A percentile compares a stretch with the other conserved stretches of the same genome.
These are phyloP conservation scores for Sarcophilus harrisii DNA, from an alignment of 2,797 vertebrate genomes.

Conservation along the genomic window DNA sequence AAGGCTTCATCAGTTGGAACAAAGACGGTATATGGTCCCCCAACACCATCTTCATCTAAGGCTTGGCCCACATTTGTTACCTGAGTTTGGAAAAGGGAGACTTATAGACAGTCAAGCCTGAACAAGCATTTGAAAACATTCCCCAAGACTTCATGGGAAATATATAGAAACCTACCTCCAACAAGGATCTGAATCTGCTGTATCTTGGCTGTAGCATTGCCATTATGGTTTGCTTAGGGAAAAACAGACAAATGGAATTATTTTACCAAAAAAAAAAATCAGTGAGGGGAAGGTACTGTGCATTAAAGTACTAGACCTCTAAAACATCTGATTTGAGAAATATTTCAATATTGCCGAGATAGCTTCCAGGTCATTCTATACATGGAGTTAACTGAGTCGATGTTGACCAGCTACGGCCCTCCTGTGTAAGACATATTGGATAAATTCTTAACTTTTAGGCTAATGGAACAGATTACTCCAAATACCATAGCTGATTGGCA, in stretches of 20 bases:
- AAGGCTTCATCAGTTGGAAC: slow-evolving; percentile 90
- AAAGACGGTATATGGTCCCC: slow-evolving; percentile 90
- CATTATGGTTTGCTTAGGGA: slow-evolving; percentile 90
- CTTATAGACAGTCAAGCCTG: background rate
- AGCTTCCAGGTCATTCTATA: background rate
- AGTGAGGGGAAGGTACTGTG: background rate
- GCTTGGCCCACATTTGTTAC: slow-evolving; percentile 83
- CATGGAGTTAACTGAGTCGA: slow-evolving; percentile 13
- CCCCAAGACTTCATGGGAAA: slow-evolving; percentile 12
- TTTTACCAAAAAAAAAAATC: slow-evolving; percentile 43
- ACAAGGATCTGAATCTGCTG: slow-evolving; percentile 87
- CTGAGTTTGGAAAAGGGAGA: slow-evolving; percentile 83
- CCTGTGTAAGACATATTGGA: background rate
- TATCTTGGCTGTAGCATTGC: slow-evolving; percentile 90
- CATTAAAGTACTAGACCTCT: background rate
- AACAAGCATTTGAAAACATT: slow-evolving; percentile 30
- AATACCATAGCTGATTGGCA: background rate
- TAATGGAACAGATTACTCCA: background rate
- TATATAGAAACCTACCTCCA: slow-evolving; percentile 87
- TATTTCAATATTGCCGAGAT: background rate
- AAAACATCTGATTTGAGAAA: background rate
- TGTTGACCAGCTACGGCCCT: background rate
- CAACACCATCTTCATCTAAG: slow-evolving; percentile 83
- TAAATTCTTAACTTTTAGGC: background rate
- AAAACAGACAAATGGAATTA: background rate